Evolutionary conservation across 2,113 vertebrate species (phyloP), one percentile per base, ranked within the genome.

Genomic region (Salvator merianae): DNA sequence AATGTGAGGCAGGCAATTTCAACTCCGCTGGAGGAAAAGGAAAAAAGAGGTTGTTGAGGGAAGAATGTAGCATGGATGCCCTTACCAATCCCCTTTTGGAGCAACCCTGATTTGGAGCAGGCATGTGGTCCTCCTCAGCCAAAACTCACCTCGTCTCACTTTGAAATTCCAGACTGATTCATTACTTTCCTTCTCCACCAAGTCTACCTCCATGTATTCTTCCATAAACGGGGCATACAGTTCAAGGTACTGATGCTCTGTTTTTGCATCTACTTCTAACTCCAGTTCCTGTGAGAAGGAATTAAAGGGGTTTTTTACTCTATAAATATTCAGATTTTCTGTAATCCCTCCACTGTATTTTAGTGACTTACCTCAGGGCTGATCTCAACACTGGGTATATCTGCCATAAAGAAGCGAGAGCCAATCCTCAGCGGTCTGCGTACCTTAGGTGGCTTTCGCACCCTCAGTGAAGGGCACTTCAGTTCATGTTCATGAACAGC

Each of bases 201-300:
- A 28, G 26, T 85, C 34, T 26, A 93, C 32, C 26, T 24, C 80
- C 40, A 92, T 79, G 2, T 28, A 38, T 2, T 76, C 82, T 2
- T 20, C 28, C 36, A 91, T 26, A 4, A 74, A 28, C 13, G 9
- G 28, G 28, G 66, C 1, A 1, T 82, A 90, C 36, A 93, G 82
- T 70, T 93, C 92, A 7, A 84, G 73, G 80, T 91, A 92, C 16
- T 86, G 72, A 53, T 92, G 91, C 36, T 73, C 7, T 70, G 86
- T 22, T 26, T 50, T 4, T 0, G 90, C 87, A 38, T 69, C 88
- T 22, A 85, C 88, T 63, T 87, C 87, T 16, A 93, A 83, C 70
- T 89, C 83, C 13, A 91, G 38, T 36, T 93, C 93, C 93, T 93
- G 69, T 0, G 38, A n/a, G 30, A 38, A 40, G 38, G 71, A 73